phyloP scores from a whole-genome alignment of 2,797 vertebrate genomes.

The Karalla daura region DNA sequence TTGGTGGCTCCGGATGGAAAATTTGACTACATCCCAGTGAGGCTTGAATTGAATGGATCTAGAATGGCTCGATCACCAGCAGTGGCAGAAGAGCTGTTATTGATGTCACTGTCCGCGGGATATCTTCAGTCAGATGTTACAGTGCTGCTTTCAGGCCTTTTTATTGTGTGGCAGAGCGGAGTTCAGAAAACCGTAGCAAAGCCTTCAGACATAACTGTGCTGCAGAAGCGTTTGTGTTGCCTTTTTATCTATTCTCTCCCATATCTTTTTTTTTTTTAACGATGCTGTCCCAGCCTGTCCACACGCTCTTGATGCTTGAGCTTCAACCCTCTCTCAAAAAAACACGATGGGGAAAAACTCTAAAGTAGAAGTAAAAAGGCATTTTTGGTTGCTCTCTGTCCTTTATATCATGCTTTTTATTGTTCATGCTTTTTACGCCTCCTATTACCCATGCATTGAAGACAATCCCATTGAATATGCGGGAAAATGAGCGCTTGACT shows the following conservation, averaged over 20 bases:
- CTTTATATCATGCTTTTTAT: too few species aligned
- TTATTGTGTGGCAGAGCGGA: constrained; percentile 3
- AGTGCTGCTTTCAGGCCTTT: not conserved
- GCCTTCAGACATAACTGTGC: constrained; percentile 8
- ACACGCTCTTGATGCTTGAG: too few species aligned
- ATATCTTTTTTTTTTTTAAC: too few species aligned
- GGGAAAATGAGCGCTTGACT: not conserved
- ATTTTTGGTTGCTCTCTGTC: too few species aligned
- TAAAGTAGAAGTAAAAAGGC: too few species aligned
- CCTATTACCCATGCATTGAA: too few species aligned
- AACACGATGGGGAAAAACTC: too few species aligned
- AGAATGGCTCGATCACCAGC: constrained; percentile 10
- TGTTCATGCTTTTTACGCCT: too few species aligned
- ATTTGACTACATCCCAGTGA: constrained; percentile 4
- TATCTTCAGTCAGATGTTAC: constrained; percentile 8
- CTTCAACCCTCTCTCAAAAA: too few species aligned
- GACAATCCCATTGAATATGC: too few species aligned
- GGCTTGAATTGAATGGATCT: not conserved
- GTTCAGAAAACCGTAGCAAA: constrained; percentile 10
- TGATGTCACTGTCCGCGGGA: not conserved
- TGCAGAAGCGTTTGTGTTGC: not conserved
- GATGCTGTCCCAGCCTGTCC: too few species aligned
- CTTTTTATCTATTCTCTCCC: not conserved
- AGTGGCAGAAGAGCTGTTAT: constrained; percentile 10
- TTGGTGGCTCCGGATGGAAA: constrained; percentile 9